Base-by-base conservation (phyloP, 2,888 invertebrate species). In the Dasysyrphus albostriatus region DNA sequence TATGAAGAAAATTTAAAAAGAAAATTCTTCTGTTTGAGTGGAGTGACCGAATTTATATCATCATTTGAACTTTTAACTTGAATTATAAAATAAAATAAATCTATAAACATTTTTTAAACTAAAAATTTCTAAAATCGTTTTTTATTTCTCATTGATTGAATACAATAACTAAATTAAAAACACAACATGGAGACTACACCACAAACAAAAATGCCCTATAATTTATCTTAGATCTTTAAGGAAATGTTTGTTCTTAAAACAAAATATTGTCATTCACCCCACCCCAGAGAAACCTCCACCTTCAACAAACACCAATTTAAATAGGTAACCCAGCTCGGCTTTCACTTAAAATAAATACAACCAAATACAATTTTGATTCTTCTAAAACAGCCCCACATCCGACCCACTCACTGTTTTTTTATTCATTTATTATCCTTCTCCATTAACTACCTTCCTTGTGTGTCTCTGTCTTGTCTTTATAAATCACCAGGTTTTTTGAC, bases 381-480 rank as follows among this genome's bases (percentile, higher is more conserved):
- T 34, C 10, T 3, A 10, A 58, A 34, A 37, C 16, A 58, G 5
- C 34, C 16, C 58, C 58, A 58, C 34, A 12, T 58, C 34, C 3
- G 9, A 24, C 16, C n/a, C 8, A 14, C 14, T 32, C 54, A 3
- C 8, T 32, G 32, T 32, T 58, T n/a, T 32, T 8, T 34, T 58
- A 34, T 5, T n/a, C n/a, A 10, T 58, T 34, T 58, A 58, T 58
- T 37, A 58, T 58, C 58, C 58, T 58, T 12, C 56, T 56, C 58
- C 34, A 34, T 58, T 34, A 10, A 58, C 34, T 34, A 3, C 34
- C 16, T 19, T 6, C 16, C 10, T 58, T 58, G 8, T n/a, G n/a
- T 54, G n/a, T 32, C 58, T 16, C 16, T 16, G 58, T 34, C 58
- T 58, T 58, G 34, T 58, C 58, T 58, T 16, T 34, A 58, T 58